phyloP scores from a whole-genome alignment of 2,113 vertebrate species.

The Opisthocomus hoazin region DNA sequence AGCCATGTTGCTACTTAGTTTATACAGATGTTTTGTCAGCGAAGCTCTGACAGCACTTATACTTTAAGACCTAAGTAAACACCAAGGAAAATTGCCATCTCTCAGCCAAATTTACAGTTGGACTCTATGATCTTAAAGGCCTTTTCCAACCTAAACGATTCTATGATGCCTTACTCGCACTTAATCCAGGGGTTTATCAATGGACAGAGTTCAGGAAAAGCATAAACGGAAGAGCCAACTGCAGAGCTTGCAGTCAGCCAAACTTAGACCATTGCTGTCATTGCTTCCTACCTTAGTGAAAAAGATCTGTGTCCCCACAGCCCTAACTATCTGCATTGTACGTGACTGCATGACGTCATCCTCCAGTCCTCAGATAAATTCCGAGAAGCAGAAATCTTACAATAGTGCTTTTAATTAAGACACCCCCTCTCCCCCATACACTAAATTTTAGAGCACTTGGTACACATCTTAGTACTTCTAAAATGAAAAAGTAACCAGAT shows the following conservation, averaged over 20 bases:
- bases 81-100: not conserved
- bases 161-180: not conserved
- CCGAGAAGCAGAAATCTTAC: not conserved
- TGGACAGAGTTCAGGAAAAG: not conserved
- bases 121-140: fast-evolving
- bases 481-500: not conserved
- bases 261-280: not conserved
- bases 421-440: not conserved
- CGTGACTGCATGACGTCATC: not conserved
- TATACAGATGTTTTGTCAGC: not conserved
- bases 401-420: conserved; percentile 10
- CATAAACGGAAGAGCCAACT: not conserved
- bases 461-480: too few species aligned
- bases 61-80: not conserved
- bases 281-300: conserved; percentile 27
- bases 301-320: not conserved
- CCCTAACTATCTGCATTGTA: not conserved
- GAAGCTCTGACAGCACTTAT: not conserved
- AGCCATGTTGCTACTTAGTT: not conserved
- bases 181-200: not conserved
- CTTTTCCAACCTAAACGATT: not conserved
- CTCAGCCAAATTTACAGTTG: not conserved
- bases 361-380: not conserved
- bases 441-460: not conserved
- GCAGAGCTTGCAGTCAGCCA: not conserved